Evolutionary conservation across 2,797 vertebrate species (phyloP).

Genomic region (Anisognathus igniventris): DNA sequence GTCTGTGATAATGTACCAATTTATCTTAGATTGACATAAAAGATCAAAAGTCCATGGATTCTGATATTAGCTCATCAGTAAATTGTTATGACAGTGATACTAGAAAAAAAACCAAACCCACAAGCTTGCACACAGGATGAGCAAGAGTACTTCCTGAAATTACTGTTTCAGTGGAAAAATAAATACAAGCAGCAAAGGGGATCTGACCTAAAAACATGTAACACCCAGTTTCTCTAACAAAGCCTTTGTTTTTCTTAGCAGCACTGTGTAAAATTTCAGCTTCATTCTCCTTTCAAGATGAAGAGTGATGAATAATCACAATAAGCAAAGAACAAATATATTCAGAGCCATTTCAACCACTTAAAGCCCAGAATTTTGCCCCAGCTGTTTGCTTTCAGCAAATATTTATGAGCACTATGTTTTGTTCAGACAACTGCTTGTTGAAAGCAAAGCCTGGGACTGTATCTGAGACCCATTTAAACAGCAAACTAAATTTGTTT

Average conservation of each 20-base stretch:
- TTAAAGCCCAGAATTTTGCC: slow-evolving; percentile 7
- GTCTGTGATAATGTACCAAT: neutral
- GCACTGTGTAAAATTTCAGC: neutral
- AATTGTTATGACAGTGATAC: neutral
- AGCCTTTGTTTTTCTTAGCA: neutral
- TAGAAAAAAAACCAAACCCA: neutral
- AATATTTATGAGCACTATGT: slow-evolving; percentile 4
- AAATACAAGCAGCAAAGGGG: neutral
- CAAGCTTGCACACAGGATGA: neutral
- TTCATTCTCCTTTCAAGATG: neutral
- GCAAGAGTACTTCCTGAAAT: neutral
- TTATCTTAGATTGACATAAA: neutral
- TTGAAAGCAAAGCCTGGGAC: neutral
- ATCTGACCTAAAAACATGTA: neutral
- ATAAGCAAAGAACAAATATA: neutral
- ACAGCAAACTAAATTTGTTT: neutral
- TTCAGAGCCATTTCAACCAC: slow-evolving; percentile 14
- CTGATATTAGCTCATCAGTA: neutral
- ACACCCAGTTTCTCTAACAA: neutral
- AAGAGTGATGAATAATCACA: neutral
- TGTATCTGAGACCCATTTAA: neutral
- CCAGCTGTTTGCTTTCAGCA: slow-evolving; percentile 35
- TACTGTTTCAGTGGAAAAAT: neutral
- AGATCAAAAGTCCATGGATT: neutral
- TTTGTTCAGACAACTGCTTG: neutral